phyloP scores from a whole-genome alignment of 2,888 invertebrate genomes.

The Cactoblastis cactorum region DNA sequence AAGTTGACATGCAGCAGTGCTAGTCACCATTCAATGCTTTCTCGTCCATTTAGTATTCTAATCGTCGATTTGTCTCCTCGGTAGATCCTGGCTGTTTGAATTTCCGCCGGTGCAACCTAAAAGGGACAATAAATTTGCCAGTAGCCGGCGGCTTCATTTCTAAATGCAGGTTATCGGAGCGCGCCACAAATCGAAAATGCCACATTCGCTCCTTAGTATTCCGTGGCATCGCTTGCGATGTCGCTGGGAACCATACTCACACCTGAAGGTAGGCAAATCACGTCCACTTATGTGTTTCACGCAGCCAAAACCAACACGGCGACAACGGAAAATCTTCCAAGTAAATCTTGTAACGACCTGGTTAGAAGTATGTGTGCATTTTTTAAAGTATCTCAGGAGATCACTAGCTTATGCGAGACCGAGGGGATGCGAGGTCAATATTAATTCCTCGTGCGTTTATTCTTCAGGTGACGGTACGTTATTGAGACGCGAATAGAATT shows the following conservation, averaged over 20 bases:
- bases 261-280: constrained; percentile 60
- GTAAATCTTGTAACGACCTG: constrained; percentile 77
- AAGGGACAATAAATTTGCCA: constrained; percentile 72
- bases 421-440: constrained; percentile 14
- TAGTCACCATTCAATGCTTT: not conserved
- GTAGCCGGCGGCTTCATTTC: constrained; percentile 71
- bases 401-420: constrained; percentile 3
- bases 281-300: constrained; percentile 76
- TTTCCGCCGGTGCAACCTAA: constrained; percentile 52
- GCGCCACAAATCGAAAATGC: constrained; percentile 73
- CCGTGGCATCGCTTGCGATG: constrained; percentile 53
- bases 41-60: constrained; percentile 42
- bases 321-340: constrained; percentile 70
- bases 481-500: constrained; percentile 17
- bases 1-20: constrained; percentile 3
- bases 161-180: constrained; percentile 78
- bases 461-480: constrained; percentile 11
- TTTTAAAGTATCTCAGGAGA: constrained; percentile 44
- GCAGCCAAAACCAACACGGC: constrained; percentile 70
- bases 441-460: constrained; percentile 18
- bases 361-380: constrained; percentile 66
- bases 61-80: constrained; percentile 43
- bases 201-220: constrained; percentile 73
- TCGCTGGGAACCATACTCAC: constrained; percentile 61
- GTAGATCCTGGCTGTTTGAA: constrained; percentile 45